Evolutionary conservation across 2,797 vertebrate species (phyloP).

Genomic region (Tachyglossus aculeatus): DNA sequence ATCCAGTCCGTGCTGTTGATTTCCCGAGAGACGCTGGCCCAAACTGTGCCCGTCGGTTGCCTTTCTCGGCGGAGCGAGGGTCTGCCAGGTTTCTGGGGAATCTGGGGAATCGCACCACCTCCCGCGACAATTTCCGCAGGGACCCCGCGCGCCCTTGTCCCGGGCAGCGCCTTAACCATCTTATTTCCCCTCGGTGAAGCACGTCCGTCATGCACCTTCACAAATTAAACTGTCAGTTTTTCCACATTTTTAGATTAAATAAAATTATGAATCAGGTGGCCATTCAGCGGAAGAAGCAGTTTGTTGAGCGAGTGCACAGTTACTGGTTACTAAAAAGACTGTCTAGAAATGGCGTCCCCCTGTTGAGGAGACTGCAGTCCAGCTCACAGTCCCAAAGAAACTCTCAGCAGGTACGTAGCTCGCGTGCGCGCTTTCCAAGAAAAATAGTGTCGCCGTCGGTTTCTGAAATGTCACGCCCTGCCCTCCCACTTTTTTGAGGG

Average conservation of each 20-base stretch:
- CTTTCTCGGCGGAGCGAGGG: no score
- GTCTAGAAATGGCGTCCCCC: conserved; percentile 91
- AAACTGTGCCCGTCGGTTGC: no score
- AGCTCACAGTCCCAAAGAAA: conserved; percentile 90
- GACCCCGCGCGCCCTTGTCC: no score
- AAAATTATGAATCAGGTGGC: conserved; percentile 96
- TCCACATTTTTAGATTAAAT: conserved; percentile 85
- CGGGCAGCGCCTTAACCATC: no score
- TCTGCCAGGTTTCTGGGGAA: no score
- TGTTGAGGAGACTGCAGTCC: conserved; percentile 92
- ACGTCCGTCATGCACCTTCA: background rate
- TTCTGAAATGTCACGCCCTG: background rate
- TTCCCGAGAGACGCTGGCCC: no score
- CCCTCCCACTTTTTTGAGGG: background rate
- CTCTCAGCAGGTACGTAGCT: conserved; percentile 82
- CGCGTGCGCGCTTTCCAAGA: background rate
- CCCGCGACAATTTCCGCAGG: no score
- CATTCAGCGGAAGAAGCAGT: conserved; percentile 93
- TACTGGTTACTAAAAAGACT: conserved; percentile 96
- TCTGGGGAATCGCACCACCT: no score
- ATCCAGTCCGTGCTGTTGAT: no score
- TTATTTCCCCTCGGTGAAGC: no score
- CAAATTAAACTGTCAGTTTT: conserved; percentile 64
- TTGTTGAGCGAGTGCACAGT: conserved; percentile 92
- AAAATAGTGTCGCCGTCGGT: background rate